Base-by-base conservation (phyloP, 2,113 vertebrate genomes). In the Puffinus mauretanicus region DNA sequence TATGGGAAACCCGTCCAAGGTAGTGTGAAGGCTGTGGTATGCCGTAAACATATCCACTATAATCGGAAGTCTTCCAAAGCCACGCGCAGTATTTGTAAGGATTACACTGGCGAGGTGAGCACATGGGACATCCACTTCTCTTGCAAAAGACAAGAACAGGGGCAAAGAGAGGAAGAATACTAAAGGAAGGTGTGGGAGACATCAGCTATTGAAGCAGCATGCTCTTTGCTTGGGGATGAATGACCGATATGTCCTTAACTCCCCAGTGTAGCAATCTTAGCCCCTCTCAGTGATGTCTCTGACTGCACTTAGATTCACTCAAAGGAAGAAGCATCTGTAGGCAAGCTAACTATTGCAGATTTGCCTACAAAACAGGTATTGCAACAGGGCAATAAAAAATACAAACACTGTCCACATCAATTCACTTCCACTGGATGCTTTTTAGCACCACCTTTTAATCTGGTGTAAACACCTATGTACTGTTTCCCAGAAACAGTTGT, bases 101-200 rank as follows among this genome's bases (percentile, higher is more conserved):
- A 97, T 27, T 93, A 95, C 47, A 16, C 67, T 13, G 97, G 96
- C 0, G 26, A 97, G 97, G 97, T 97, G 86, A 97, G 96, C 30
- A 26, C 4, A 1, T 25, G 40, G 25, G 27, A 62, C 11, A 60
- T 21, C 36, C 34, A 9, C 4, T 62, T 47, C 67, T 70, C 38
- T 70, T 46, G 54, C 55, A 78, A 36, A 77, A 70, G 62, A 46
- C 34, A 60, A 38, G 64, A 78, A 24, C 4, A 21, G 38, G 52
- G 42, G 4, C 5, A 65, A 44, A 58, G 38, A 52, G 20, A 27
- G 49, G 66, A 55, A 60, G 26, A 75, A 38, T 26, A 7, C 24
- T 61, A 36, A 72, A 30, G 38, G 51, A 79, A 77, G 19, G 27
- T 64, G 44, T 38, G 60, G 34, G 12, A 54, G 76, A 9, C 42